Evolutionary conservation across 2,113 vertebrate genomes (phyloP), one percentile per base, ranked within the genome.

Genomic region (Carollia perspicillata): DNA sequence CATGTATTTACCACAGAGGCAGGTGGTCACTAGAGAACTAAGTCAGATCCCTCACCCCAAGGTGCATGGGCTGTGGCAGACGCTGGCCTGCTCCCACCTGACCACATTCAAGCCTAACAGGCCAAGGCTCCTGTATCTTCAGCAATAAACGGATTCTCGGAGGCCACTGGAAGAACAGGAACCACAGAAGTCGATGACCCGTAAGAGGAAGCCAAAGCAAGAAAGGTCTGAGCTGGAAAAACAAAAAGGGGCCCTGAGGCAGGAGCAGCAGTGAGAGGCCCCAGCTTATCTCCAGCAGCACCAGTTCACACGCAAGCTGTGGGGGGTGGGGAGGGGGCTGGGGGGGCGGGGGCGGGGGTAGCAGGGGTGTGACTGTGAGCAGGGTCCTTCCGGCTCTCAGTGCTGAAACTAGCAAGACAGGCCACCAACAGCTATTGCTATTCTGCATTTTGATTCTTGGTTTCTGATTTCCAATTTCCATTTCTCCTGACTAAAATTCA

Each of bases 381-480:
- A 20, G 55, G 18, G 4, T 4, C 8, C 47, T 20, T 40, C 47
- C 7, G 26, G 9, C 44, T 58, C 42, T 49, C 37, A 55, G 74
- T 44, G 35, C 55, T 9, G 26, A 77, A 77, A 37, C 35, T 10
- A 77, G 84, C 63, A n/a, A 55, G 60, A 51, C 42, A 47, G 86
- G 94, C 78, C 74, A 71, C 74, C 95, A 79, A 28, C n/a, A 23
- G 28, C 44, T 30, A 22, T 58, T 74, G 78, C 44, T 65, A 9
- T 42, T 87, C 71, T 51, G 47, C 16, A 42, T 63, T 86, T 85
- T 92, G 89, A 87, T 49, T 49, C 53, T 51, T 78, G 72, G 89
- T 47, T 96, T 94, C 65, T 42, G 30, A 91, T 85, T 86, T 72
- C 80, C 77, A 35, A 23, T 68, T 83, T 95, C 79, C 8, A 44